Evolutionary conservation across 2,888 invertebrate species (phyloP), one percentile per base, ranked within the genome.

Genomic region (Apotomis betuletana): DNA sequence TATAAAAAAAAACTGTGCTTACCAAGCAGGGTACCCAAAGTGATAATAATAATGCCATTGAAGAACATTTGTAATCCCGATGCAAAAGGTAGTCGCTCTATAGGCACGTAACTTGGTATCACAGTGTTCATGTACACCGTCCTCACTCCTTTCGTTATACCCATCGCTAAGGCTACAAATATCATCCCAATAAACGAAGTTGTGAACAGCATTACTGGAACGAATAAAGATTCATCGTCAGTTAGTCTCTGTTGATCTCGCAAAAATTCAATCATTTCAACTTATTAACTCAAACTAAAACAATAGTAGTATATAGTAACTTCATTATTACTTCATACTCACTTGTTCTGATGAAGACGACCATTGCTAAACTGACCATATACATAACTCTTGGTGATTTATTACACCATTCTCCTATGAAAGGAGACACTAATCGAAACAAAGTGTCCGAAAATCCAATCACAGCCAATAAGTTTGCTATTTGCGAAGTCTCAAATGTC

Each of bases 51-150:
- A 52, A 95, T 82, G 15, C 96, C 96, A 83, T 96, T 96, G 73
- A 94, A 91, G 74, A 96, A 93, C 94, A 95, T 96, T 82, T 96
- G 96, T 57, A 96, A 94, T 3, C 96, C 96, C 5, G 95, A 94
- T 3, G 96, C 96, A 60, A 95, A 94, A 2, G 96, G 94, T 36
- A 96, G 85, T 77, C 95, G 90, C 67, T 96, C 95, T 51, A 96
- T 85, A 0, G 96, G 95, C 5, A 96, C 95, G 78, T 96, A 94
- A 80, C 90, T 94, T 0, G 96, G 96, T 71, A 96, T 95, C 4
- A 96, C 94, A 13, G 96, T 87, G 60, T 94, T 93, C 94, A 96
- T 95, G 80, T 95, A 96, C 0, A 96, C 96, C 0, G 96, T 95
- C 74, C 96, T 89, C 44, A 96, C 89, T 0, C 96, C 96, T 88